phyloP scores from a whole-genome alignment of 2,888 invertebrate genomes.

The Polymixis lichenea region DNA sequence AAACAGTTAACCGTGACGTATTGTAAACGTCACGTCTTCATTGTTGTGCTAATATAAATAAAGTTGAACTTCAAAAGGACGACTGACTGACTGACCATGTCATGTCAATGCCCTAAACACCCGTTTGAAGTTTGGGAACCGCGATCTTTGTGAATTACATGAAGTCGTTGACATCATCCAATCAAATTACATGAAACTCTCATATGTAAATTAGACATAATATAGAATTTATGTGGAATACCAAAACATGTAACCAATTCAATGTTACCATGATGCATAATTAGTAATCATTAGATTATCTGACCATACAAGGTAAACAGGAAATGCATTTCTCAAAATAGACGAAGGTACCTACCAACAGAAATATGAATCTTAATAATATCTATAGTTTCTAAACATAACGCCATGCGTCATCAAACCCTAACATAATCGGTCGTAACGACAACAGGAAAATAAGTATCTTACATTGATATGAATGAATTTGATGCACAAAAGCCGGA shows the following conservation, averaged over 20 bases:
- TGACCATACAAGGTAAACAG: background rate
- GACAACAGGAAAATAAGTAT: conserved; percentile 66
- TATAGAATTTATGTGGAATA: background rate
- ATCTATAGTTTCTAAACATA: background rate
- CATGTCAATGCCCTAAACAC: conserved; percentile 44
- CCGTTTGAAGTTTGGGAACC: conserved; percentile 21
- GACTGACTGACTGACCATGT: conserved; percentile 43
- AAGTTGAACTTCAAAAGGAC: conserved; percentile 35
- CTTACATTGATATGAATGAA: conserved; percentile 57
- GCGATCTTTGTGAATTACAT: conserved; percentile 4
- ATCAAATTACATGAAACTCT: background rate
- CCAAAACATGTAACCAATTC: background rate
- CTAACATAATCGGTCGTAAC: conserved; percentile 21
- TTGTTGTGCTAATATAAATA: conserved; percentile 47
- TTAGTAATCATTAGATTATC: background rate
- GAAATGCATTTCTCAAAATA: conserved; percentile 1
- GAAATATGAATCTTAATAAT: conserved; percentile 22
- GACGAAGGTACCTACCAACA: no score
- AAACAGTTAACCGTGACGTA: conserved; percentile 50
- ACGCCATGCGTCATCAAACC: conserved; percentile 27
- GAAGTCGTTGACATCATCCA: conserved; percentile 15
- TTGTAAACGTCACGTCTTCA: conserved; percentile 35
- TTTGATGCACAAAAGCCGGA: conserved; percentile 64
- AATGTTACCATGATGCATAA: background rate
- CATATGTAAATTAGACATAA: conserved; percentile 1